A percentile compares a stretch with the other conserved stretches of the same genome.
phyloP scores from a whole-genome alignment of 2,113 vertebrate genomes.

The Mobula birostris region DNA sequence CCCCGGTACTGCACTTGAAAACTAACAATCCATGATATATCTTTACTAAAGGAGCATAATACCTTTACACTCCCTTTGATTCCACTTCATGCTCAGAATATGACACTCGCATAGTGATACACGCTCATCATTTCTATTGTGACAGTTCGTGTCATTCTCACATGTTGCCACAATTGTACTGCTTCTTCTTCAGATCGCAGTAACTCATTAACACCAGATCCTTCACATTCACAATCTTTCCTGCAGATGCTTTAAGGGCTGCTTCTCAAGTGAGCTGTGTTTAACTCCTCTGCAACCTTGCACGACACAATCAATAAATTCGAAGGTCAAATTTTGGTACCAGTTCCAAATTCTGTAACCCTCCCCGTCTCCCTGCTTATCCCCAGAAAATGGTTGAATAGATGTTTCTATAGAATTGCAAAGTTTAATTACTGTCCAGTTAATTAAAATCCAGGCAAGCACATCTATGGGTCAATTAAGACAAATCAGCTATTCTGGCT shows the following conservation, averaged over 20 bases:
- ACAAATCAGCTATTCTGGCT: neutral
- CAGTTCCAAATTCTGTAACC: neutral
- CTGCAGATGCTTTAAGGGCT: neutral
- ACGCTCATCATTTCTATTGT: conserved; percentile 4
- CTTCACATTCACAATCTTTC: neutral
- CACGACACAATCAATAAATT: neutral
- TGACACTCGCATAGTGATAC: neutral
- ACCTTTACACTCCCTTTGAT: neutral
- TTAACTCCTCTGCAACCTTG: neutral
- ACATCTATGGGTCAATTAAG: neutral
- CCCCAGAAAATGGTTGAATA: neutral
- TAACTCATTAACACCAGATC: conserved; percentile 8
- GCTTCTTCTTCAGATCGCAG: neutral
- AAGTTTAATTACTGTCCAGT: neutral
- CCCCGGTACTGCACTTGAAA: conserved; percentile 1
- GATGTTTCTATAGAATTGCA: neutral
- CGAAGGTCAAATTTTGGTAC: neutral
- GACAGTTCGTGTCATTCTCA: conserved; percentile 12
- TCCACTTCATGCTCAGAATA: neutral
- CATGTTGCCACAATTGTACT: neutral
- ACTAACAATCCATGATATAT: neutral
- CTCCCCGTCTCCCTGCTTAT: neutral
- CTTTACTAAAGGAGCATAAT: neutral
- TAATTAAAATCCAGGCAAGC: neutral
- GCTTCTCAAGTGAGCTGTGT: neutral